Base-by-base conservation (phyloP, 2,888 invertebrate genomes). In the Octodonta nipae region DNA sequence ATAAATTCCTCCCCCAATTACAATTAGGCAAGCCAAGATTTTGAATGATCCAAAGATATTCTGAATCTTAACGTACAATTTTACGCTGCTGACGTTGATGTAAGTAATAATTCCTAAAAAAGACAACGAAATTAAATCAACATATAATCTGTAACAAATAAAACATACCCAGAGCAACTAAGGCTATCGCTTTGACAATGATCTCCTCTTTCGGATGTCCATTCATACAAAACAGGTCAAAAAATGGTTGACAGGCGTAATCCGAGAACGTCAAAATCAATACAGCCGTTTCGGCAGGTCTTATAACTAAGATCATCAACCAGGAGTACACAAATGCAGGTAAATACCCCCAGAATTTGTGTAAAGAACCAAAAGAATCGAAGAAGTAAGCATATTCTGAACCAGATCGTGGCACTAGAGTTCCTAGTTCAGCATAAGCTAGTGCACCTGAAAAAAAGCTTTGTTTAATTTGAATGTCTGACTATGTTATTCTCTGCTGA, bases 21-120 rank as follows among this genome's bases (percentile, higher is more conserved):
- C 81, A 5, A 85, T 66, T 1, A 78, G 63, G 43, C 87, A 81
- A 0, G 83, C 84, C 1, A 77, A 56, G 2, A 87, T 69, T 64
- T 87, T 88, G 52, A 78, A 80, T 1, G 76, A 68, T 5, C 82
- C 80, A 47, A 86, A 84, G 29, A 83, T 64, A 50, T 86, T 87
- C 55, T 86, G 85, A 2, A 86, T 73, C 51, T 73, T 76, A 1
- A 86, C 80, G 49, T 81, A 83, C 43, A 83, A 56, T 50, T 80
- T 82, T 6, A 84, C 83, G 46, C 83, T 84, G 34, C 72, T 74
- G 35, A 79, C 67, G 50, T 84, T 80, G 30, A 86, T 80, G 54
- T 76, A 79, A 0, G 82, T 79, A 53, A 86, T 80, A 16, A 79
- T 50, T 56, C 75, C 82, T 81, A 66, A 37, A 63, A 59, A 32